A percentile compares a stretch with the other conserved stretches of the same genome.
These are phyloP conservation scores for Morpho deidamia DNA, from an alignment of 2,888 invertebrate species.

Conservation along the genomic window DNA sequence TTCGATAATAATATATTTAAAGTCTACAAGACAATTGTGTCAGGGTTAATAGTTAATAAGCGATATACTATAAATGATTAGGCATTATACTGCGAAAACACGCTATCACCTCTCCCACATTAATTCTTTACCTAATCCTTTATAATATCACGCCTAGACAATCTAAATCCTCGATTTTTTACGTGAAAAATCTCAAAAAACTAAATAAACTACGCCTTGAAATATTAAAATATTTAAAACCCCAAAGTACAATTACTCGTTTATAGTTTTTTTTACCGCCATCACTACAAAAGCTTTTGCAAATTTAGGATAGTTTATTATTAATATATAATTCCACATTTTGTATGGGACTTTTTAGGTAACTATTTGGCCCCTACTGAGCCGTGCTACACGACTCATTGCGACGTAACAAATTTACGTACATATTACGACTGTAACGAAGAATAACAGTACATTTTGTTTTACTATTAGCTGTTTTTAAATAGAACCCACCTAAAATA, in stretches of 20 bases:
- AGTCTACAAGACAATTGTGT: constrained; percentile 18
- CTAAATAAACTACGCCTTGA: background rate
- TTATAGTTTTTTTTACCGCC: background rate
- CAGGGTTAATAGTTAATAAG: constrained; percentile 23
- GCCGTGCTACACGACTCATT: too few relatives aligned
- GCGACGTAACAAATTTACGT: too few relatives aligned
- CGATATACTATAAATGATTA: constrained; percentile 15
- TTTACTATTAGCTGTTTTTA: too few relatives aligned
- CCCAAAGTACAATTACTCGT: constrained; percentile 10
- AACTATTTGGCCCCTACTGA: too few relatives aligned
- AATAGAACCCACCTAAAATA: too few relatives aligned
- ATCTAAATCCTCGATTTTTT: background rate
- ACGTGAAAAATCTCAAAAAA: background rate
- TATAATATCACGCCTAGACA: constrained; percentile 7
- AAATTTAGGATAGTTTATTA: background rate
- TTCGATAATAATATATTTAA: constrained; percentile 4
- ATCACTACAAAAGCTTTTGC: background rate
- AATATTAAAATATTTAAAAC: constrained; percentile 1
- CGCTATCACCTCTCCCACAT: background rate
- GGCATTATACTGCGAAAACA: background rate
- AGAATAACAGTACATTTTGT: too few relatives aligned
- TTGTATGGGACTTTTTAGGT: too few relatives aligned
- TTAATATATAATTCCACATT: background rate
- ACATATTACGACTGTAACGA: too few relatives aligned
- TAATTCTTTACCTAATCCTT: constrained; percentile 8